Evolutionary conservation across 2,113 vertebrate species (phyloP).

Genomic region (Cololabis saira): DNA sequence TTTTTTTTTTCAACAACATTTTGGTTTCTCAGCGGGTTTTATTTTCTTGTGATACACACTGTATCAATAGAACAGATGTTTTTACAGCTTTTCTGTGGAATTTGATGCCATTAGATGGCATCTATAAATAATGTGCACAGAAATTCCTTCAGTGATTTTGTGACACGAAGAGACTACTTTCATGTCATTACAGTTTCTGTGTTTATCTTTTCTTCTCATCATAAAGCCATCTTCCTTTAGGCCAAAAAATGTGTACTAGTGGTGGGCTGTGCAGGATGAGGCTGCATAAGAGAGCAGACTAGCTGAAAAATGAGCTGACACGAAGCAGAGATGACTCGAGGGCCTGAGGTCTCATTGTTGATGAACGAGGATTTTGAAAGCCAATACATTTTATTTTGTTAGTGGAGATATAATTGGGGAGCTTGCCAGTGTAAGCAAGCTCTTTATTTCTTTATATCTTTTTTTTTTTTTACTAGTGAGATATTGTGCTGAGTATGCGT

Average conservation of each 20-base stretch:
- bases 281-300: conserved; percentile 38
- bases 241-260: conserved; percentile 67
- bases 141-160: conserved; percentile 47
- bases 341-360: neutral
- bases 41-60: conserved; percentile 9
- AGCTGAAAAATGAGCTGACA: conserved; percentile 26
- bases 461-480: too few species aligned
- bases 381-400: too few species aligned
- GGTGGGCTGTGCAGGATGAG: conserved; percentile 57
- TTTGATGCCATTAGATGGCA: neutral
- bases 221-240: conserved; percentile 58
- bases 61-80: conserved; percentile 1
- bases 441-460: too few species aligned
- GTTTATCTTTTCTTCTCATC: conserved; percentile 63
- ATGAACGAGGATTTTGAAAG: too few species aligned
- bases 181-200: conserved; percentile 66
- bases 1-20: conserved; percentile 23
- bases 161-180: conserved; percentile 46
- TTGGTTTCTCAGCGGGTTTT: conserved; percentile 17
- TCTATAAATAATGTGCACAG: conserved; percentile 13
- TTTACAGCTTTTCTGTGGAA: neutral
- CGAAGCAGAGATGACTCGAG: conserved; percentile 12
- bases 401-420: too few species aligned
- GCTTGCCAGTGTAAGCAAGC: too few species aligned
- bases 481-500: too few species aligned